Evolutionary conservation across 2,797 vertebrate species (phyloP).

Genomic region (Helostoma temminkii): DNA sequence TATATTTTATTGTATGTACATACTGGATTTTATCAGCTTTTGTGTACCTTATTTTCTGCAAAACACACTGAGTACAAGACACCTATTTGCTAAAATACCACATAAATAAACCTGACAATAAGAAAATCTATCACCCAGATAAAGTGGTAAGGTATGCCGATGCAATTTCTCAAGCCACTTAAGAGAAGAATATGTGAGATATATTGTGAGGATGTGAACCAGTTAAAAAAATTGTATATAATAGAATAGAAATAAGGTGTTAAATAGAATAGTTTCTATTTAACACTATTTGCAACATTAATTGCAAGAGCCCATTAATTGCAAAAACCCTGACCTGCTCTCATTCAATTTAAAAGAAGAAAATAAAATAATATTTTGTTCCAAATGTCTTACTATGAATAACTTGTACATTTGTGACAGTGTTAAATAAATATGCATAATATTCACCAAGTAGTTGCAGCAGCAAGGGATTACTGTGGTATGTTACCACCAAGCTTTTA

Average conservation of each 20-base stretch:
- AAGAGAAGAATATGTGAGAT: constrained; percentile 11
- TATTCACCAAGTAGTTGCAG: no score
- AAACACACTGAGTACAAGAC: constrained; percentile 10
- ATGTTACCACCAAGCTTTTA: no score
- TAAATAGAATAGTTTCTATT: background rate
- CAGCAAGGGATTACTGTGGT: no score
- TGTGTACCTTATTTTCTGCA: constrained; percentile 18
- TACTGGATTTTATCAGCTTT: constrained; percentile 12
- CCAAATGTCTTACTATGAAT: no score
- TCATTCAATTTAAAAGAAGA: constrained; percentile 10
- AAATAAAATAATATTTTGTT: no score
- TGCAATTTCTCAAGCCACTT: constrained; percentile 25
- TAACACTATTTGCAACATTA: constrained; percentile 8
- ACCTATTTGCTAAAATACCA: constrained; percentile 18
- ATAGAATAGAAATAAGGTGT: no score
- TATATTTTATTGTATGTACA: constrained; percentile 7
- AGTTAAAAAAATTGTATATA: background rate
- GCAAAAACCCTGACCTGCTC: constrained; percentile 1
- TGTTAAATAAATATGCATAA: no score
- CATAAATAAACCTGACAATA: constrained; percentile 35
- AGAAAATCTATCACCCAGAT: constrained; percentile 20
- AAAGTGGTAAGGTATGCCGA: constrained; percentile 2
- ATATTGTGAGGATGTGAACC: constrained; percentile 17
- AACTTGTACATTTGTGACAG: no score
- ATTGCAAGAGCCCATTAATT: constrained; percentile 8